Conservation (phyloP, 37 sponge, comb jelly and placozoan species). For the Beroe ovata region DNA sequence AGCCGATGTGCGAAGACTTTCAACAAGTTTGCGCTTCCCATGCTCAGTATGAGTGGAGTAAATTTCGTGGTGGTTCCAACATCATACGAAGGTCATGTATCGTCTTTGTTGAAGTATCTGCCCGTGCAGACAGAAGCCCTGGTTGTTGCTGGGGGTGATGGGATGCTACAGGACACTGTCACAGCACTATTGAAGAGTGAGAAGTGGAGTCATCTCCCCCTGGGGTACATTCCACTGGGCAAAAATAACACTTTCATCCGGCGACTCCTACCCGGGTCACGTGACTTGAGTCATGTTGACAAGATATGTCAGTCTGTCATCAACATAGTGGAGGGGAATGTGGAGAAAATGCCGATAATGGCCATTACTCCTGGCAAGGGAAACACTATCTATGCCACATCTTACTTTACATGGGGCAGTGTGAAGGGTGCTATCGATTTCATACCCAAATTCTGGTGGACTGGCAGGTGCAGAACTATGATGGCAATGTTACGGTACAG, state of each 20-base stretch:
- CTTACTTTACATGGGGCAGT: slow-evolving; percentile 28
- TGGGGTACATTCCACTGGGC: slow-evolving; percentile 51
- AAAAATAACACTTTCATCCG: not conserved
- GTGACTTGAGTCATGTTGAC: not conserved
- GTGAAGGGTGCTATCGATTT: slow-evolving; percentile 5
- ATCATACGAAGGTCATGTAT: slow-evolving; percentile 54
- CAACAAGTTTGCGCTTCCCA: slow-evolving; percentile 62
- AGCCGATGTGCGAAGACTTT: slow-evolving; percentile 8
- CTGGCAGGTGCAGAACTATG: not conserved
- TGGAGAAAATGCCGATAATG: slow-evolving; percentile 43
- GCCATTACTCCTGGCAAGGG: slow-evolving; percentile 26
- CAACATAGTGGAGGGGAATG: slow-evolving; percentile 34
- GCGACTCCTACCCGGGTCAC: not conserved
- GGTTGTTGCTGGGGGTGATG: slow-evolving; percentile 57
- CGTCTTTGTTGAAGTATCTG: slow-evolving; percentile 34
- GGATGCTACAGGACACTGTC: slow-evolving; percentile 58
- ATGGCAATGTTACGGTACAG: slow-evolving; percentile 1
- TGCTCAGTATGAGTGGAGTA: slow-evolving; percentile 20
- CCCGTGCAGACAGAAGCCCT: slow-evolving; percentile 1
- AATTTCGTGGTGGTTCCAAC: slow-evolving; percentile 63
- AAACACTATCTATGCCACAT: slow-evolving; percentile 44
- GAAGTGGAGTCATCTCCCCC: not conserved
- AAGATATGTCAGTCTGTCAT: slow-evolving; percentile 44
- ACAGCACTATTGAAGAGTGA: not conserved
- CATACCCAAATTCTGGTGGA: slow-evolving; percentile 29